Base-by-base conservation (phyloP, 2,113 vertebrate genomes). In the Coturnix japonica region DNA sequence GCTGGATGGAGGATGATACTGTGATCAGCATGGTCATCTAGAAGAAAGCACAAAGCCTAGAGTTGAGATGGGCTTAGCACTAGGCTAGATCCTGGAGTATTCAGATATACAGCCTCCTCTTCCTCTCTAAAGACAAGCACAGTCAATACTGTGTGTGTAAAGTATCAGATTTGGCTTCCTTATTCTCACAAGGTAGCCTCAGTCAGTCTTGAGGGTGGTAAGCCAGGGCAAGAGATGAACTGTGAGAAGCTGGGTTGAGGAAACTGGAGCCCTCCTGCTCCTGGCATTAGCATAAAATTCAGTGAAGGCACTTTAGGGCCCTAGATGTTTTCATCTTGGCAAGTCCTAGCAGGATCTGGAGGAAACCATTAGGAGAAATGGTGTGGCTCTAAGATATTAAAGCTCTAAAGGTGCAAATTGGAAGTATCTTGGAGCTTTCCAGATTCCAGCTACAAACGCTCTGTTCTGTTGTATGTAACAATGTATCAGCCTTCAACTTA, bases 1-100 rank as follows among this genome's bases (percentile, higher is more conserved):
- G 74, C 35, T 97, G 95, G 2, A 56, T 37, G 67, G 96, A 78
- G 1, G 96, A 82, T 8, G 93, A 33, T 18, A 98, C 94, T 1
- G 98, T 98, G 94, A 98, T 97, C 96, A 98, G 95, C 99, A 99
- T 99, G 53, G 92, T 94, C 80, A 95, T 82, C 69, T 99, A 95
- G 22, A 96, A 97, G 30, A 95, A 66, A 63, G 64, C 12, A 66
- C 54, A 85, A 33, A 85, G 30, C 47, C 73, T 81, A 82, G 67
- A 67, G 65, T 35, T 90, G 84, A 47, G 0, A 6, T 81, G 37
- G 59, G 37, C 57, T 88, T 69, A 81, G 41, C n/a, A 9, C 11
- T 72, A 30, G 23, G 14, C 31, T 74, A 25, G 44, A 8, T 31
- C 78, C 15, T 44, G 54, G 56, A 75, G 30, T 59, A 41, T 22